Base-by-base conservation (phyloP, 2,113 vertebrate genomes). In the Rhinolophus sinicus region DNA sequence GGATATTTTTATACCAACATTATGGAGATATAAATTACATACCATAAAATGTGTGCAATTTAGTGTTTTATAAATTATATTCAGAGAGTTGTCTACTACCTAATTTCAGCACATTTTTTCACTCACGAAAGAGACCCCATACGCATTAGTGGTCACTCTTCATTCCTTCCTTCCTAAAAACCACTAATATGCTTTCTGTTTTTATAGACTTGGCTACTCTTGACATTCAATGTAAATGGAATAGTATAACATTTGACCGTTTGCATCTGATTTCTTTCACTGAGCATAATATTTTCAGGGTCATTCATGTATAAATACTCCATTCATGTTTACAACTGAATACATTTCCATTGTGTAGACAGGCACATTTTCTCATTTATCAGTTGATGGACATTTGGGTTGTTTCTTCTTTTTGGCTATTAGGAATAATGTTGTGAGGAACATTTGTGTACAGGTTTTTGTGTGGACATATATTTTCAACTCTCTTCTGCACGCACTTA, bases 121-220 rank as follows among this genome's bases (percentile, higher is more conserved):
- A 54, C 4, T 4, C 44, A 5, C 7, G 1, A 80, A 44, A 35
- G 50, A n/a, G 52, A 62, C 1, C 10, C 12, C 24, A 52, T 0
- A 18, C 4, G 1, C 15, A 19, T 30, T 26, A 18, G 26, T 10
- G 15, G 3, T 5, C 44, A 3, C 11, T 54, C 3, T 33, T 5
- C 11, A 19, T 14, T 14, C 24, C 11, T 72, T 15, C 10, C 10
- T 30, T 5, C 4, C 21, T 22, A 3, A 7, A 18, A n/a, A 62
- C 15, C 28, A 22, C n/a, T 62, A n/a, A 14, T 26, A 35, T 8
- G 1, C 38, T 67, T 58, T 44, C 8, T 76, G 58, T 22, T n/a
- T 21, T 67, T 22, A 12, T 2, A 3, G 9, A 26, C 70, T 38
- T 4, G 24, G 35, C 30, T 38, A 4, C 44, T 30, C 13, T 14